Evolutionary conservation across 2,888 invertebrate species (phyloP).

Genomic region (Watsonalla binaria): DNA sequence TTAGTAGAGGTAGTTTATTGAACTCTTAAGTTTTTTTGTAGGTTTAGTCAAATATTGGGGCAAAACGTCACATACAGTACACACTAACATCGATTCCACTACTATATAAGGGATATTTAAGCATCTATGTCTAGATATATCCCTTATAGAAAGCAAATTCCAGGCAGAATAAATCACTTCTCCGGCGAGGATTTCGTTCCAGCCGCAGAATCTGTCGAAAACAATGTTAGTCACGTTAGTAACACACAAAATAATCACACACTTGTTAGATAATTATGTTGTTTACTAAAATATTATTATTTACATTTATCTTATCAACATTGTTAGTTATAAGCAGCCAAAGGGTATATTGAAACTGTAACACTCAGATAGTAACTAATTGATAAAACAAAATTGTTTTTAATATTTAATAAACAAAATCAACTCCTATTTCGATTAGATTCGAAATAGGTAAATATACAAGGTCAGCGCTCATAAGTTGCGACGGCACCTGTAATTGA

Average conservation of each 20-base stretch:
- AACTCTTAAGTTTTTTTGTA: neutral
- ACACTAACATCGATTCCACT: constrained; percentile 33
- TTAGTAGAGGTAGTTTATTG: constrained; percentile 17
- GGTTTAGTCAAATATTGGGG: constrained; percentile 29
- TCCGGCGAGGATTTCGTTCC: constrained; percentile 19
- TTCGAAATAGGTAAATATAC: too few species aligned
- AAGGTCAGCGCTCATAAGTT: too few species aligned
- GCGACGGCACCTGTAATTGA: too few species aligned
- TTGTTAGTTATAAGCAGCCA: too few species aligned
- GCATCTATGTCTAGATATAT: constrained; percentile 11
- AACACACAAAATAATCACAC: neutral
- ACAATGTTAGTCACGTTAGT: constrained; percentile 38
- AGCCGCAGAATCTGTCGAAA: constrained; percentile 32
- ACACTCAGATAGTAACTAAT: constrained; percentile 1
- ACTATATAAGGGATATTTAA: constrained; percentile 9
- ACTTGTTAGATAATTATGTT: too few species aligned
- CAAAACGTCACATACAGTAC: constrained; percentile 29
- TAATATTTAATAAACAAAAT: too few species aligned
- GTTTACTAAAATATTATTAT: too few species aligned
- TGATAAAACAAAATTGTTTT: too few species aligned
- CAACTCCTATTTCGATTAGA: too few species aligned
- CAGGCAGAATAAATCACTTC: constrained; percentile 34
- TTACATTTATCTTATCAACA: too few species aligned
- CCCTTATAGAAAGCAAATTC: constrained; percentile 21
- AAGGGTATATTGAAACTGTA: too few species aligned